These are phyloP conservation scores for Sarcophaga variegata DNA, from an alignment of 2,888 invertebrate species.

Conservation along the genomic window DNA sequence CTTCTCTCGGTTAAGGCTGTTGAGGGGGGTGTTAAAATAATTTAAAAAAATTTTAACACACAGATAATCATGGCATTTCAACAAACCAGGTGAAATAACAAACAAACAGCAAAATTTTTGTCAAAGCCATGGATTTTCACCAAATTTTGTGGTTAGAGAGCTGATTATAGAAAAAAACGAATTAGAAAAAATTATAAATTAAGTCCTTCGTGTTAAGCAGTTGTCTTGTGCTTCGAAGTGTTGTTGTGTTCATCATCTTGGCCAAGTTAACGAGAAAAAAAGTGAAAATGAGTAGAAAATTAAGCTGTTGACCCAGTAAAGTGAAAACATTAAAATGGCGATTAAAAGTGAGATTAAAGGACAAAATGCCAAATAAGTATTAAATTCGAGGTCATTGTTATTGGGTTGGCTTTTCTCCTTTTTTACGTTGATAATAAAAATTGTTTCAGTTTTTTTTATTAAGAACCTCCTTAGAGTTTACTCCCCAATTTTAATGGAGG, in stretches of 20 bases:
- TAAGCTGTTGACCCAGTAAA: slow-evolving; percentile 79
- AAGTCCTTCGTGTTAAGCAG: neutral
- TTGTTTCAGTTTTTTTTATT: neutral
- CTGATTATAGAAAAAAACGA: neutral
- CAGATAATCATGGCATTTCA: neutral
- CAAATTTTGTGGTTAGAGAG: slow-evolving; percentile 26
- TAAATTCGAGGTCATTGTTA: neutral
- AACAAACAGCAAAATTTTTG: slow-evolving; percentile 70
- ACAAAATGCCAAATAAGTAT: slow-evolving; percentile 14
- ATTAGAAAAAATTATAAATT: neutral
- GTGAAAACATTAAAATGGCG: slow-evolving; percentile 71
- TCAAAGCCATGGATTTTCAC: slow-evolving; percentile 74
- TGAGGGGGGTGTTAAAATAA: neutral
- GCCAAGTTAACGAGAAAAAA: neutral
- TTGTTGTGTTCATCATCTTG: neutral
- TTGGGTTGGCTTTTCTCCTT: neutral
- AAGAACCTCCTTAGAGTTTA: neutral
- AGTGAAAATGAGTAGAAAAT: slow-evolving; percentile 57
- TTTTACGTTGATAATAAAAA: neutral
- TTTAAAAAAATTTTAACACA: neutral
- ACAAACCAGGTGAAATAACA: neutral
- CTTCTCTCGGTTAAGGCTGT: slow-evolving; percentile 70
- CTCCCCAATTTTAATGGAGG: no score
- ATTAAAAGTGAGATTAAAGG: slow-evolving; percentile 78
- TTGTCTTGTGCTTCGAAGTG: neutral